These are phyloP conservation scores for Gymnothorax javanicus DNA, from an alignment of 2,797 vertebrate genomes.

Conservation along the genomic window DNA sequence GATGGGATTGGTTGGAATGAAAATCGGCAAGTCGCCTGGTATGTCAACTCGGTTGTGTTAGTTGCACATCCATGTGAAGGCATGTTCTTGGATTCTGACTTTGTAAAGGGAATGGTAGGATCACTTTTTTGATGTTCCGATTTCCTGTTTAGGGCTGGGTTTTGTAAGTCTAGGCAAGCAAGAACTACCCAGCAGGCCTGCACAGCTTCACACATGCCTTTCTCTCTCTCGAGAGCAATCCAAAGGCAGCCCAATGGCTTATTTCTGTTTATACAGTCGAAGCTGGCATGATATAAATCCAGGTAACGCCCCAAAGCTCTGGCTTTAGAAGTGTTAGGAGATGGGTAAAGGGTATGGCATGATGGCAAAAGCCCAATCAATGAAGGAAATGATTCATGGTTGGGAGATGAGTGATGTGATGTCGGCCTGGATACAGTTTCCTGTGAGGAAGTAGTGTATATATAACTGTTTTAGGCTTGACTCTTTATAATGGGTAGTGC, in stretches of 20 bases:
- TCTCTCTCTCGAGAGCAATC: not conserved
- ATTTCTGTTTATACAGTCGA: not conserved
- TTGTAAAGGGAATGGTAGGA: not conserved
- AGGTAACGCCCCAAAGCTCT: not conserved
- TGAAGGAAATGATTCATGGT: not conserved
- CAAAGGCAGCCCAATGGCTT: not conserved
- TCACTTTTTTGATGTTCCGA: not conserved
- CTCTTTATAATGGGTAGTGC: not conserved
- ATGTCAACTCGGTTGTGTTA: not conserved
- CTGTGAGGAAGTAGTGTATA: not conserved
- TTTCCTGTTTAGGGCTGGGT: not conserved
- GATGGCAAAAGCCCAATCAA: not conserved
- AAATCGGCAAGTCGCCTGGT: too few relatives aligned
- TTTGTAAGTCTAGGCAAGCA: slow-evolving; percentile 3
- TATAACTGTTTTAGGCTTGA: not conserved
- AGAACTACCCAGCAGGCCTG: not conserved
- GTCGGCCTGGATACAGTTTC: not conserved
- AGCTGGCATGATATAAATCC: not conserved
- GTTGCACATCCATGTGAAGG: not conserved
- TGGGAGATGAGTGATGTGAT: not conserved
- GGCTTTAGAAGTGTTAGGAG: not conserved
- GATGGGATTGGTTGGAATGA: too few relatives aligned
- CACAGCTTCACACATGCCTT: not conserved
- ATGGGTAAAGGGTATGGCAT: not conserved
- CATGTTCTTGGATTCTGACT: not conserved